A percentile compares a stretch with the other conserved stretches of the same genome.
These are phyloP conservation scores for Ischnura elegans DNA, from an alignment of 2,888 invertebrate genomes.

Conservation along the genomic window DNA sequence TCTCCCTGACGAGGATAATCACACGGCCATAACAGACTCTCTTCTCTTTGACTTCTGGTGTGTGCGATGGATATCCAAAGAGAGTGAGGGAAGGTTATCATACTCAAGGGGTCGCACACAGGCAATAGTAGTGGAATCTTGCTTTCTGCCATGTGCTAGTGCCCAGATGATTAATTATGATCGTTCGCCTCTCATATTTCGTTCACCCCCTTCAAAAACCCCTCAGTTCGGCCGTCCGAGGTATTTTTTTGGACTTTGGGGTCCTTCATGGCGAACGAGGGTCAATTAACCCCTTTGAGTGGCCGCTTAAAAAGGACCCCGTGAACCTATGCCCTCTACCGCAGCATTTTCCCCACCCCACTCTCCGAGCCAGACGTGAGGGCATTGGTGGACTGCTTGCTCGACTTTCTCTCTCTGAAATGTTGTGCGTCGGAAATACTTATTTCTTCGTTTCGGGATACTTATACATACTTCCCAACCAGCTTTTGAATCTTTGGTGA, in stretches of 20 bases:
- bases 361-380: too few species aligned
- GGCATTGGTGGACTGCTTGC: too few species aligned
- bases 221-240: neutral
- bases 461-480: too few species aligned
- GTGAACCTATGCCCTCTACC: neutral
- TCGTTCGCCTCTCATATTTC: neutral
- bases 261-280: neutral
- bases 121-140: neutral
- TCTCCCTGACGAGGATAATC: too few species aligned
- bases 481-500: too few species aligned
- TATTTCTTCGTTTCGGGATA: too few species aligned
- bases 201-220: neutral
- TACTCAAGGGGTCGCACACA: neutral
- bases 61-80: neutral
- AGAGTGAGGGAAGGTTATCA: neutral
- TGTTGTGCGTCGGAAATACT: too few species aligned
- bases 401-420: too few species aligned
- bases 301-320: conserved; percentile 4
- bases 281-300: conserved; percentile 42
- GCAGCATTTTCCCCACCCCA: neutral
- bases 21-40: too few species aligned
- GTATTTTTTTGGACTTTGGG: conserved; percentile 12
- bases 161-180: conserved; percentile 40
- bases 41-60: too few species aligned
- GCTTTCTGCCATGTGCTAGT: conserved; percentile 8